Percentiles rank a stretch among this genome's conserved stretches.
Conservation (phyloP, 2,113 vertebrate species). For the Tricholaema leucomelas region DNA sequence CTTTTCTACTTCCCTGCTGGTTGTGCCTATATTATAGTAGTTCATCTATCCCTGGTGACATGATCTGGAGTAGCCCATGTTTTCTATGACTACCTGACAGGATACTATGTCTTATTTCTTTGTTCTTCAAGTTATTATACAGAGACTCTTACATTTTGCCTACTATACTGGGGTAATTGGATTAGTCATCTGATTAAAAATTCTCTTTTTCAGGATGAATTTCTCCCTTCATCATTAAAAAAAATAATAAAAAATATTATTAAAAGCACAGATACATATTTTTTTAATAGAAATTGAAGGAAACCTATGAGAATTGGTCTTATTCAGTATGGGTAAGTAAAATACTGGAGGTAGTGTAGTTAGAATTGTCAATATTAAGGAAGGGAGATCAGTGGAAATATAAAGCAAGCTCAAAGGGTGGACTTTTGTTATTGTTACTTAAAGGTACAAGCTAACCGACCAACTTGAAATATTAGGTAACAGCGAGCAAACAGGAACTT, state of each 20-base stretch:
- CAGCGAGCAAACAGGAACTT: constrained; percentile 8
- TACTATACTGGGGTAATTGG: not conserved
- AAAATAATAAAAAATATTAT: not conserved
- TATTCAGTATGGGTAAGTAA: not conserved
- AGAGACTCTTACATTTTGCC: not conserved
- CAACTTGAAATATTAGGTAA: constrained; percentile 61
- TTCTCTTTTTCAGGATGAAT: not conserved
- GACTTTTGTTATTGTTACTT: constrained; percentile 40
- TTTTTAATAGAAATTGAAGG: not conserved
- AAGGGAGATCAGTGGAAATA: constrained; percentile 18
- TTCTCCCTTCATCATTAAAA: not conserved
- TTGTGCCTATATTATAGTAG: not conserved
- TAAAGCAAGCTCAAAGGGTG: not conserved
- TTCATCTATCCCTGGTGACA: not conserved
- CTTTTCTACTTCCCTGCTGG: not conserved
- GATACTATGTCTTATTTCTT: not conserved
- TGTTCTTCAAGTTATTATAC: not conserved
- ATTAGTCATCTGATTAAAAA: not conserved
- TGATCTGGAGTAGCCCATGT: not conserved
- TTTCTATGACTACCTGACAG: not conserved
- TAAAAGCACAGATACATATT: not conserved
- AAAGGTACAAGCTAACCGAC: not conserved
- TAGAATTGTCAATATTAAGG: not conserved
- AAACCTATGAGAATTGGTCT: not conserved
- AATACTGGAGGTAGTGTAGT: not conserved